Percentiles rank a stretch among this genome's conserved stretches.
phyloP scores from a whole-genome alignment of 2,797 vertebrate species.

The Enteromius viviparus region DNA sequence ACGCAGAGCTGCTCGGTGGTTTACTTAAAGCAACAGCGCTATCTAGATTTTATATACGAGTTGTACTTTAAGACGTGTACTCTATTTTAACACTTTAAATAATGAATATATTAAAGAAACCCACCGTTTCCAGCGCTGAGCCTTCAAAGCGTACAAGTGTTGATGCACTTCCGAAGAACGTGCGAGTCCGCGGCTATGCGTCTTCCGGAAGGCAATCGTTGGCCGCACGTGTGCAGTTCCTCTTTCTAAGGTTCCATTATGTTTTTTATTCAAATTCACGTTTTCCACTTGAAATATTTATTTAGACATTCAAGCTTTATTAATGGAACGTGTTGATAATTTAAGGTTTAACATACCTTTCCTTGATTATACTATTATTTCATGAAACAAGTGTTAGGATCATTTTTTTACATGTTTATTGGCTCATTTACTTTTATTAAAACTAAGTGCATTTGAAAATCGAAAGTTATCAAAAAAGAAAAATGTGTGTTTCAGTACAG shows the following conservation, averaged over 20 bases:
- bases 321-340: not conserved
- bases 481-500: not conserved
- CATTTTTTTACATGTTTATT: not conserved
- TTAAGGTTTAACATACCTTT: not conserved
- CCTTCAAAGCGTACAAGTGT: not conserved
- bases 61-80: not conserved
- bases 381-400: not conserved
- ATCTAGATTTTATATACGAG: not conserved
- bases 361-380: not conserved
- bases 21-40: not conserved
- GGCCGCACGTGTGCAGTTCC: slow-evolving; percentile 16
- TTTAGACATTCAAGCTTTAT: not conserved
- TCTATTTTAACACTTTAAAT: not conserved
- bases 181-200: not conserved
- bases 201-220: slow-evolving; percentile 22
- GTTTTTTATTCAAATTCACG: not conserved
- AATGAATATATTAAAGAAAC: not conserved
- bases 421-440: not conserved
- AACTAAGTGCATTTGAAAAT: not conserved
- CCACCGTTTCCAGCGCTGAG: not conserved
- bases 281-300: not conserved
- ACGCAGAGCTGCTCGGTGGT: not conserved
- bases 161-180: slow-evolving; percentile 4
- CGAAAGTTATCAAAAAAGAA: not conserved
- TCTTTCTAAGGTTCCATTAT: not conserved